phyloP scores from a whole-genome alignment of 2,797 vertebrate genomes.

The Ambastaia sidthimunki region DNA sequence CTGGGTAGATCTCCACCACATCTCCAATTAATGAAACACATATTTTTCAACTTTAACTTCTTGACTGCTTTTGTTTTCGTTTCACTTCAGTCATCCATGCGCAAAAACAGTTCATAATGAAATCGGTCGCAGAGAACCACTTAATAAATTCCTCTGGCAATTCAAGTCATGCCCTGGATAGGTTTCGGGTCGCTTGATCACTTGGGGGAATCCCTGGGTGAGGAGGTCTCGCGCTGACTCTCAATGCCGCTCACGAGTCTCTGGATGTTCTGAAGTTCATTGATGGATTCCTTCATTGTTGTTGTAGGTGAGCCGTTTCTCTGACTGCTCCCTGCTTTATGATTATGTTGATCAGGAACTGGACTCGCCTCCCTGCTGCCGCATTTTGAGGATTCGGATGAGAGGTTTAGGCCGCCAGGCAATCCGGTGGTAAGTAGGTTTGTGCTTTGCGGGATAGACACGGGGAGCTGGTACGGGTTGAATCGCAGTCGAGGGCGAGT shows the following conservation, averaged over 20 bases:
- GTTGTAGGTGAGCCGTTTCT: conserved; percentile 85
- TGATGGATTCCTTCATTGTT: conserved; percentile 91
- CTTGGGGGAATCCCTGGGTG: conserved; percentile 86
- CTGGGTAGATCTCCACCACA: conserved; percentile 48
- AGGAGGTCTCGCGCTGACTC: conserved; percentile 87
- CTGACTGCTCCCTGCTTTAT: conserved; percentile 78
- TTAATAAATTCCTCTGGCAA: conserved; percentile 70
- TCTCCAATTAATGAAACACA: conserved; percentile 44
- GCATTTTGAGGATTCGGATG: conserved; percentile 87
- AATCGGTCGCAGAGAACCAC: conserved; percentile 52
- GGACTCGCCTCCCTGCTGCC: conserved; percentile 90
- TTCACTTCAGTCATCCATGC: conserved; percentile 49
- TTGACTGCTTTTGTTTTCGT: conserved; percentile 35
- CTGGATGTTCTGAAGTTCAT: conserved; percentile 97
- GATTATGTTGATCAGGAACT: conserved; percentile 83
- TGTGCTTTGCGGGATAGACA: conserved; percentile 88
- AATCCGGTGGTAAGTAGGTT: conserved; percentile 87
- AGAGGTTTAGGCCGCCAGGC: conserved; percentile 75
- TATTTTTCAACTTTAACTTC: conserved; percentile 34
- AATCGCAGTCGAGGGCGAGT: conserved; percentile 90
- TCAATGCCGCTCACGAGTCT: conserved; percentile 98
- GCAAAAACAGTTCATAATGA: conserved; percentile 34
- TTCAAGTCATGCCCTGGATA: conserved; percentile 77
- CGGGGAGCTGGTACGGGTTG: conserved; percentile 94
- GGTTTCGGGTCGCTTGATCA: conserved; percentile 67